phyloP scores from a whole-genome alignment of 2,888 invertebrate genomes.

The Trypoxylon attenuatum region DNA sequence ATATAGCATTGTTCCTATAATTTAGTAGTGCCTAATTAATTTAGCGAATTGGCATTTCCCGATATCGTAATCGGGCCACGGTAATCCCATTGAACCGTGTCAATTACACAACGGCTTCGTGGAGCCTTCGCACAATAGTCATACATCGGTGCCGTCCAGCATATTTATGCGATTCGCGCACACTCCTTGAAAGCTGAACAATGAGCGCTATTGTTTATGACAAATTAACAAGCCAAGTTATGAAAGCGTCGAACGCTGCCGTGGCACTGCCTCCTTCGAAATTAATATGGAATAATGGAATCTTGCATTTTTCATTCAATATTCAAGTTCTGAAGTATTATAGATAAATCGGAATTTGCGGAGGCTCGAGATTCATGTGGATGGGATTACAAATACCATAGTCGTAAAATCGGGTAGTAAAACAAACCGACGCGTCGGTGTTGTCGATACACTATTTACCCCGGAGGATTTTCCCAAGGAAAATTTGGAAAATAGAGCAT shows the following conservation, averaged over 20 bases:
- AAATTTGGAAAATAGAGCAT: conserved; percentile 38
- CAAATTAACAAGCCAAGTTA: conserved; percentile 37
- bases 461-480: neutral
- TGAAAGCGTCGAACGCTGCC: conserved; percentile 10
- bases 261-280: conserved; percentile 16
- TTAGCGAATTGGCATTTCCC: too few species aligned
- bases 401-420: neutral
- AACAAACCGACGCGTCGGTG: neutral
- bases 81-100: conserved; percentile 34
- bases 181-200: conserved; percentile 17
- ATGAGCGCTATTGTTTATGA: conserved; percentile 41
- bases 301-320: neutral
- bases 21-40: too few species aligned
- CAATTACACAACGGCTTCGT: conserved; percentile 37
- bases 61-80: conserved; percentile 23
- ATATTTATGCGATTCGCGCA: conserved; percentile 36
- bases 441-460: too few species aligned
- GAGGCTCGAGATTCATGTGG: too few species aligned
- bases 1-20: too few species aligned
- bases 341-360: too few species aligned
- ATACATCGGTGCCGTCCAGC: conserved; percentile 32
- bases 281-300: conserved; percentile 34
- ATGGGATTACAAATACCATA: too few species aligned
- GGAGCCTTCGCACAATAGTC: conserved; percentile 33
- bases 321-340: too few species aligned